Evolutionary conservation across 2,113 vertebrate species (phyloP), one percentile per base, ranked within the genome.

Genomic region (Triplophysa dalaica): DNA sequence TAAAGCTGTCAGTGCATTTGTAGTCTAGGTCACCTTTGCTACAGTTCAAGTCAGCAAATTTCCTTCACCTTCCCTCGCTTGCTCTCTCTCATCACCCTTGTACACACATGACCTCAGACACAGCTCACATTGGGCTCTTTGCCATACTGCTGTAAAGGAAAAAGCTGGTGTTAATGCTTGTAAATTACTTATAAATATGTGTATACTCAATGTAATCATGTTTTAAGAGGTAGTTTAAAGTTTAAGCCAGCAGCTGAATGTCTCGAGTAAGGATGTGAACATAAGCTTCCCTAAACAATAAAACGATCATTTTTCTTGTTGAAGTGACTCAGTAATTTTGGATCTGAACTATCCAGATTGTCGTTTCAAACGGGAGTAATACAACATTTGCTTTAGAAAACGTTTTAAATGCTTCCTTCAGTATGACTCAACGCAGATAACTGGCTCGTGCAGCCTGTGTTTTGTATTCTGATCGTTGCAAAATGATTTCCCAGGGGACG

Each of bases 1-100:
- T 86, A 86, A 88, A 88, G 78, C 87, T 86, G 87, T 88, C 87
- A 86, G 68, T 86, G 79, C 82, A 68, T 79, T 67, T 88, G 87
- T 88, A 82, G 81, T 73, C 83, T 78, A 63, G 74, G 78, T 84
- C 85, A 88, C 85, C 85, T 88, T 83, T 88, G 83, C 85, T 82
- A 86, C 75, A 80, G 63, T 84, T 86, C 84, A 86, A 85, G 70
- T 88, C 81, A 81, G 75, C 52, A 82, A 82, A 85, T 85, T 82
- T 82, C 70, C 80, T 86, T 75, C 70, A 45, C 75, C 81, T 81
- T 75, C 65, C 77, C 70, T 81, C 62, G 48, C 66, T 56, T 63
- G 58, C 80, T 72, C 77, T 52, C 58, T 85, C 68, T 78, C 33
- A 38, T 56, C 54, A 66, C 22, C 54, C 60, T 45, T 54, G 21